Conservation (phyloP, 2,797 vertebrate genomes). For the Holocentrus rufus region DNA sequence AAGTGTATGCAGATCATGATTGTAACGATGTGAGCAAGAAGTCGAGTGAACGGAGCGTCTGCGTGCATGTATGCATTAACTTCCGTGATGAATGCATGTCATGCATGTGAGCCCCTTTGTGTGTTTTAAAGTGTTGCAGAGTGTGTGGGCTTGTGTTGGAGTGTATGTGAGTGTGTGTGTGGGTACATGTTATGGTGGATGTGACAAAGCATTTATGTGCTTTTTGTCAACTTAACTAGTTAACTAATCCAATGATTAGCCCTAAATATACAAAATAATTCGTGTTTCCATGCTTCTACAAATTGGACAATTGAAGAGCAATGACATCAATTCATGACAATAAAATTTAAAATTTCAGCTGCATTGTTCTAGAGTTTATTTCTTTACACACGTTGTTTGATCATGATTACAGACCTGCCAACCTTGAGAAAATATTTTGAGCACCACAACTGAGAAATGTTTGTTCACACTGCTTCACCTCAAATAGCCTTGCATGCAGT, state of each 20-base stretch:
- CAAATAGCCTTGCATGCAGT: too few species aligned
- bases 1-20: conserved; percentile 65
- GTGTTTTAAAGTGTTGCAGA: conserved; percentile 2
- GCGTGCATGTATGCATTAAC: conserved; percentile 14
- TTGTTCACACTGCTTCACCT: too few species aligned
- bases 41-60: conserved; percentile 16
- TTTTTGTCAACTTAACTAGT: background rate
- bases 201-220: background rate
- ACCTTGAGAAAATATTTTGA: too few species aligned
- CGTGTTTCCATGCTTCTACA: background rate
- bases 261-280: background rate
- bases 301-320: background rate
- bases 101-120: background rate
- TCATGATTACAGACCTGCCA: background rate
- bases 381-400: background rate
- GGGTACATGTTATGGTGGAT: too few species aligned
- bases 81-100: conserved; percentile 16
- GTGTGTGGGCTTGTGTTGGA: background rate
- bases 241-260: background rate
- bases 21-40: conserved; percentile 54
- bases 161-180: too few species aligned
- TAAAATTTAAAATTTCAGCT: background rate
- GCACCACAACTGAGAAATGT: too few species aligned
- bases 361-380: background rate
- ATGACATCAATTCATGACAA: background rate